Conservation (phyloP, 2,888 invertebrate species). For the Syrista parreyssii region DNA sequence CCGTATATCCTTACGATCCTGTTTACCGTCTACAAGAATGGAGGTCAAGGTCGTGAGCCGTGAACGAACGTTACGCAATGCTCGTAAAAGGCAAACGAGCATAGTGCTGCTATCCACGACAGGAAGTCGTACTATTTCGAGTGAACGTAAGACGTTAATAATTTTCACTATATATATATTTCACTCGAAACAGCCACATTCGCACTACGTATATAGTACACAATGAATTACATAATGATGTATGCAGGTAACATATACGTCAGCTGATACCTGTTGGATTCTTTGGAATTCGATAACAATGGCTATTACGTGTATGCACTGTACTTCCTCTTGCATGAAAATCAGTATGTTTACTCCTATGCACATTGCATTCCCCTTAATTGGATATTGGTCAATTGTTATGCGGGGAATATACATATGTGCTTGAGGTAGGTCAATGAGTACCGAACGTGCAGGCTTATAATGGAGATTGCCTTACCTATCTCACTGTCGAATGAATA, state of each 20-base stretch:
- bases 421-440: not conserved
- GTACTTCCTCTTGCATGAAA: not conserved
- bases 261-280: not conserved
- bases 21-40: conserved; percentile 38
- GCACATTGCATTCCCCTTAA: not conserved
- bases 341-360: not conserved
- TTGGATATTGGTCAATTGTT: not conserved
- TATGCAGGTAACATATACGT: not conserved
- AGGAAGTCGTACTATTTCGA: not conserved
- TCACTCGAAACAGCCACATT: not conserved
- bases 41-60: conserved; percentile 60
- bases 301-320: not conserved
- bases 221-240: not conserved
- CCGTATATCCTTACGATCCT: not conserved
- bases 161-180: not conserved
- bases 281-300: not conserved
- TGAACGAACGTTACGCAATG: conserved; percentile 43
- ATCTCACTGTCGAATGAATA: not conserved
- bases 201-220: not conserved
- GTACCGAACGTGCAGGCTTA: not conserved
- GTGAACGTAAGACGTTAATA: not conserved
- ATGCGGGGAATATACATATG: not conserved
- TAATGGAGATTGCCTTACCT: not conserved
- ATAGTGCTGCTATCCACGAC: not conserved
- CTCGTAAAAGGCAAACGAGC: conserved; percentile 43